Evolutionary conservation across 2,113 vertebrate species (phyloP), one percentile per base, ranked within the genome.

Genomic region (Coracopsis vasa): DNA sequence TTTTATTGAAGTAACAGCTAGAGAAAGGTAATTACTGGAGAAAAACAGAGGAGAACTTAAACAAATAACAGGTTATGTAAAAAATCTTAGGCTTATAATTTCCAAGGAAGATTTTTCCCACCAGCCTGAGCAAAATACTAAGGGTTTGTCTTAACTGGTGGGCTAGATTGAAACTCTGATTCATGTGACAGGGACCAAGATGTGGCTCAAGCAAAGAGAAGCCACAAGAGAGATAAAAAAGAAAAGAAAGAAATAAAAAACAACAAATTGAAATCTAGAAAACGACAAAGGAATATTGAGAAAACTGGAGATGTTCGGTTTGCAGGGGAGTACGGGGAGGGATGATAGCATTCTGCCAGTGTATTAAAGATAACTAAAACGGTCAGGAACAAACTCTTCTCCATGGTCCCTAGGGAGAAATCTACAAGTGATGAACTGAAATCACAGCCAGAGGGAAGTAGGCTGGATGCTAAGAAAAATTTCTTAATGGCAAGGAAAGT

Each of bases 11-110:
- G 54, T 13, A 88, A 79, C 41, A 83, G 91, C 51, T 37, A 86
- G 16, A 79, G 61, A 61, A 81, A 93, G 56, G 61, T 80, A 93
- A 93, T 94, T 74, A 86, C 66, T 45, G 54, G 27, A 33, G 37
- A 53, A 79, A 88, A 91, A 66, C 42, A 58, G 9, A 53, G 25
- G 27, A 77, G 60, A 81, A 51, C 62, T 62, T 47, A 10, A 79
- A 37, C 16, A 82, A 61, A 29, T 47, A 84, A 58, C 5, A 88
- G 48, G 45, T 27, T 65, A 51, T 29, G 45, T 31, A 65, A 93
- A 79, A 54, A 91, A 45, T 12, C n/a, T 61, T 29, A 16, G 8
- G 24, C 7, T 81, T 60, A 24, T 21, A 2, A 3, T 74, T 88
- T 72, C 75, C 10, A 18, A 70, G 74, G 39, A 74, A 70, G n/a